phyloP scores from a whole-genome alignment of 2,113 vertebrate species.

The Oostethus manadensis region DNA sequence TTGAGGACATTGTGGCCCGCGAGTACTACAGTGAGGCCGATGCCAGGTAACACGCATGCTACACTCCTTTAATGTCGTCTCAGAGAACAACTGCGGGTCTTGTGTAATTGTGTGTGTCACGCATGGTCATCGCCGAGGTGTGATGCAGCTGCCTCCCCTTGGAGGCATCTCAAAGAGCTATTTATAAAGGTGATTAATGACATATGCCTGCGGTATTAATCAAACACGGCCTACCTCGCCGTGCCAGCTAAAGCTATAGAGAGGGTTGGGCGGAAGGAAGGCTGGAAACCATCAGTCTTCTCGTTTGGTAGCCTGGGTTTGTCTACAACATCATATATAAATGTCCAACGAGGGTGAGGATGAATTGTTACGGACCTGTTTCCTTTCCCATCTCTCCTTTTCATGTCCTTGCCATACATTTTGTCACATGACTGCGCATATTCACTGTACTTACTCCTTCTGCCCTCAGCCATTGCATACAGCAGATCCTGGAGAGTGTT shows the following conservation, averaged over 20 bases:
- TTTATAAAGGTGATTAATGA: slow-evolving; percentile 71
- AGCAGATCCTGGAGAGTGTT: slow-evolving; percentile 80
- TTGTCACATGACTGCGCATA: not conserved
- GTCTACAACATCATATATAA: slow-evolving; percentile 3
- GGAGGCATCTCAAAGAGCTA: slow-evolving; percentile 47
- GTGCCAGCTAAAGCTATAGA: slow-evolving; percentile 26
- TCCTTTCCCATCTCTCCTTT: not conserved
- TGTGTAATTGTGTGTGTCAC: slow-evolving; percentile 41
- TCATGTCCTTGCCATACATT: slow-evolving; percentile 2
- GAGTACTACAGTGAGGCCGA: slow-evolving; percentile 95
- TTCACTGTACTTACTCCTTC: slow-evolving; percentile 7
- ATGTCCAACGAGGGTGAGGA: slow-evolving; percentile 9
- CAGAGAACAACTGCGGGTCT: slow-evolving; percentile 11
- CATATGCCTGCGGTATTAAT: slow-evolving; percentile 53
- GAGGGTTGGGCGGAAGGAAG: slow-evolving; percentile 1
- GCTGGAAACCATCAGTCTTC: not conserved
- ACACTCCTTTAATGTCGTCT: slow-evolving; percentile 18
- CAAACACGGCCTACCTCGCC: slow-evolving; percentile 39
- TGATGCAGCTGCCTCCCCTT: slow-evolving; percentile 46
- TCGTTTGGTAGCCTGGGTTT: slow-evolving; percentile 5
- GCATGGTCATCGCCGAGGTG: slow-evolving; percentile 50
- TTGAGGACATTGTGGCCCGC: slow-evolving; percentile 92
- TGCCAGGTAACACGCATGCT: slow-evolving; percentile 76
- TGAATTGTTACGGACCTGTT: slow-evolving; percentile 11
- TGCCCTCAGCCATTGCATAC: slow-evolving; percentile 75